Percentiles rank a stretch among this genome's conserved stretches.
phyloP scores from a whole-genome alignment of 2,888 invertebrate genomes.

The Yponomeuta sedellus region DNA sequence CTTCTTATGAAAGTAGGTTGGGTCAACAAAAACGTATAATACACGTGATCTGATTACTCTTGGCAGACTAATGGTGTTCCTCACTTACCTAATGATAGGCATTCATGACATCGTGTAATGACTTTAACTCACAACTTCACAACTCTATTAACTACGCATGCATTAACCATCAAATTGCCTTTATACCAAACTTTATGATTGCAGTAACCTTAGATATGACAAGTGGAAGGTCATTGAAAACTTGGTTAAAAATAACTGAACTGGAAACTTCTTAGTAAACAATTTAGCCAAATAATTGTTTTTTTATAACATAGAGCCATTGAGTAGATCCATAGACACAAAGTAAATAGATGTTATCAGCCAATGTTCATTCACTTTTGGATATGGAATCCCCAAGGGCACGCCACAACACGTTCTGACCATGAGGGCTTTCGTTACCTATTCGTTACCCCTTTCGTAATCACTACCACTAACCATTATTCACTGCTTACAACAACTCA shows the following conservation, averaged over 20 bases:
- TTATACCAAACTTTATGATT: background rate
- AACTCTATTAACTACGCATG: background rate
- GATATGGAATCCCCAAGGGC: no score
- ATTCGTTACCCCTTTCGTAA: no score
- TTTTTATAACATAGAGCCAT: no score
- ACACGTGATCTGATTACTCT: constrained; percentile 13
- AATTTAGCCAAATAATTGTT: background rate
- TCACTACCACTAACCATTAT: no score
- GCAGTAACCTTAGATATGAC: background rate
- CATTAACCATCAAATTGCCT: background rate
- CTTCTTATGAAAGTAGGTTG: background rate
- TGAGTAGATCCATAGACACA: no score
- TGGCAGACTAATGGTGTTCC: background rate
- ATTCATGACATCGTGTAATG: background rate
- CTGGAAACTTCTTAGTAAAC: background rate
- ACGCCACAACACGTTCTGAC: no score
- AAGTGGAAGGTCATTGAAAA: background rate
- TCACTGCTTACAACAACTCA: no score
- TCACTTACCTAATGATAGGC: constrained; percentile 2
- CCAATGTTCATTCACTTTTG: no score
- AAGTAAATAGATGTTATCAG: no score
- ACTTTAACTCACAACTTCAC: constrained; percentile 2
- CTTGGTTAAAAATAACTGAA: background rate
- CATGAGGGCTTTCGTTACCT: no score
- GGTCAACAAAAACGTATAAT: constrained; percentile 1